phyloP scores from a whole-genome alignment of 2,888 invertebrate genomes.

The Lutraria lutraria region DNA sequence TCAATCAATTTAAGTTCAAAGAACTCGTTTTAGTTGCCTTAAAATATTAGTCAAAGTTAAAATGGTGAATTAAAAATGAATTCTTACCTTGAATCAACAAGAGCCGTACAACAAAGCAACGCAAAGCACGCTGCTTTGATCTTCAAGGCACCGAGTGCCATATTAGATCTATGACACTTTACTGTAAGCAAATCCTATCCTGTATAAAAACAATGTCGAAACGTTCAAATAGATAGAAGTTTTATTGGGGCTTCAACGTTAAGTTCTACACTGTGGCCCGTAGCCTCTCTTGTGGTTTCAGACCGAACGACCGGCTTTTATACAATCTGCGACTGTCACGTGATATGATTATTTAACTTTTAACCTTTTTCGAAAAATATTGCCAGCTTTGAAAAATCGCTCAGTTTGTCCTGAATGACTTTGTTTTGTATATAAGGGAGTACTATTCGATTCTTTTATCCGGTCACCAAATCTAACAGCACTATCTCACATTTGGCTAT shows the following conservation, averaged over 20 bases:
- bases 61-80: neutral
- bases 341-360: constrained; percentile 42
- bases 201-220: constrained; percentile 17
- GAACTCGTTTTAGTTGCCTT: too few species aligned
- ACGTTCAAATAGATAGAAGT: neutral
- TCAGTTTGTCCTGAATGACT: constrained; percentile 45
- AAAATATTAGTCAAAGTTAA: neutral
- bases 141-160: constrained; percentile 59
- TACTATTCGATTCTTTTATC: constrained; percentile 34
- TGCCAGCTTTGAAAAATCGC: constrained; percentile 38
- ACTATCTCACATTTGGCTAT: constrained; percentile 24
- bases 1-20: too few species aligned
- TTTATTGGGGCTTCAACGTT: neutral
- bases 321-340: constrained; percentile 30
- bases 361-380: constrained; percentile 11
- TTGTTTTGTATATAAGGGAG: constrained; percentile 14
- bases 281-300: constrained; percentile 27
- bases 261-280: constrained; percentile 9
- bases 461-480: neutral
- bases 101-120: constrained; percentile 59
- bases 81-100: constrained; percentile 64
- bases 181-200: constrained; percentile 26
- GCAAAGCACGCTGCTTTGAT: constrained; percentile 56
- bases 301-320: constrained; percentile 25
- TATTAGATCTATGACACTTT: constrained; percentile 18